Evolutionary conservation across 2,888 invertebrate genomes (phyloP).

Genomic region (Spilosoma lubricipeda): DNA sequence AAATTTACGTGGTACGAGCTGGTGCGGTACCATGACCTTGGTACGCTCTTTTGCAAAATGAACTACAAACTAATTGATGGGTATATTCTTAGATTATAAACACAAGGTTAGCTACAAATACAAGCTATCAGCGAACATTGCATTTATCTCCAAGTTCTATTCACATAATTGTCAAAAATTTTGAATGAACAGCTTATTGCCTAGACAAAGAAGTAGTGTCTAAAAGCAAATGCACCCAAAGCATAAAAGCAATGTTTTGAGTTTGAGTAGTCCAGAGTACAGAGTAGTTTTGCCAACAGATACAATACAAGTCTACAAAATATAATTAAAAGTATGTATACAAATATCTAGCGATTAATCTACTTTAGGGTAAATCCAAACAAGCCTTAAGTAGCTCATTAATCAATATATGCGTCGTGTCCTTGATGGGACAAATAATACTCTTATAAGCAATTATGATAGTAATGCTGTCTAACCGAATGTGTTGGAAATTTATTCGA

Average conservation of each 20-base stretch:
- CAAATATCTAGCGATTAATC: neutral
- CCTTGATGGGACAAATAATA: neutral
- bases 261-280: neutral
- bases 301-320: too few relatives aligned
- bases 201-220: neutral
- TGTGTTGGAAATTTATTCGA: neutral
- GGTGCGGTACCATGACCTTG: constrained; percentile 83
- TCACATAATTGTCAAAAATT: too few relatives aligned
- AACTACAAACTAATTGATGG: constrained; percentile 76
- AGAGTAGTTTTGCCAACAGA: neutral
- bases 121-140: neutral
- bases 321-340: neutral
- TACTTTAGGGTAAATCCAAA: neutral
- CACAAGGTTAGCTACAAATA: constrained; percentile 45
- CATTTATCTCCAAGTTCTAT: neutral
- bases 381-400: neutral
- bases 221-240: neutral
- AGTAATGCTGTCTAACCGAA: neutral
- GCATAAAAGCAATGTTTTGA: neutral
- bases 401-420: neutral
- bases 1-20: constrained; percentile 79
- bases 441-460: neutral
- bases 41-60: constrained; percentile 66
- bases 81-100: constrained; percentile 65
- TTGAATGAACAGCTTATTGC: too few relatives aligned